Base-by-base conservation (phyloP, 2,888 invertebrate species). In the Amitus sp. region DNA sequence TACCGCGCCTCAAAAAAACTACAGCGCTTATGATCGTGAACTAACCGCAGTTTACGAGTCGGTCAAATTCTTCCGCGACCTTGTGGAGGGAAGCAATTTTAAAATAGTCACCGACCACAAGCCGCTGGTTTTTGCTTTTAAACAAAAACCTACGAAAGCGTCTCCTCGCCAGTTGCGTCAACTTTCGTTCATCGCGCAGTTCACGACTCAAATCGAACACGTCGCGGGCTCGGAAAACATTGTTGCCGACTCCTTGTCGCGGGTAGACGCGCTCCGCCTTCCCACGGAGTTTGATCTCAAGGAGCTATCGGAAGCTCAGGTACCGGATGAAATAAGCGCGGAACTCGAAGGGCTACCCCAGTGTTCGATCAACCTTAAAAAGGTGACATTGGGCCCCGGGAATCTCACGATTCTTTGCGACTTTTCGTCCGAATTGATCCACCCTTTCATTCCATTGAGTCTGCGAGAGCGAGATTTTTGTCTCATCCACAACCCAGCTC, bases 41-140 rank as follows among this genome's bases (percentile, higher is more conserved):
- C 23, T 23, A 7, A 23, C 23, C 4, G 23, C 23, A 5, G 7
- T 23, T 23, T 23, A 23, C 7, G 23, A 23, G 7, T 3, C 23
- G 3, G 4, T 23, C 3, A 23, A 23, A 7, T 23, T 5, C 23
- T 23, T 23, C 7, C 23, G 23, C 3, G 4, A 23, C 23, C 23
- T 23, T 3, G 23, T 23, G 7, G 23, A 42, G 20, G 43, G 51
- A 10, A 33, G 33, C 3, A 7, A 51, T 4, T 9, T 51, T 1
- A 27, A 30, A 1, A 42, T 51, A 5, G 19, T 33, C n/a, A 51
- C 51, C 1, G 51, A 52, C 10, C 43, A 52, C 20, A 52, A 37
- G 13, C 51, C 45, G 1, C 1, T 52, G 2, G 17, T 10, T 1
- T 52, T 33, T 18, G 51, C 51, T 4, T 52, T 52, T 18, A 6